Conservation (phyloP, 2,888 invertebrate genomes). For the Pandemis corylana region DNA sequence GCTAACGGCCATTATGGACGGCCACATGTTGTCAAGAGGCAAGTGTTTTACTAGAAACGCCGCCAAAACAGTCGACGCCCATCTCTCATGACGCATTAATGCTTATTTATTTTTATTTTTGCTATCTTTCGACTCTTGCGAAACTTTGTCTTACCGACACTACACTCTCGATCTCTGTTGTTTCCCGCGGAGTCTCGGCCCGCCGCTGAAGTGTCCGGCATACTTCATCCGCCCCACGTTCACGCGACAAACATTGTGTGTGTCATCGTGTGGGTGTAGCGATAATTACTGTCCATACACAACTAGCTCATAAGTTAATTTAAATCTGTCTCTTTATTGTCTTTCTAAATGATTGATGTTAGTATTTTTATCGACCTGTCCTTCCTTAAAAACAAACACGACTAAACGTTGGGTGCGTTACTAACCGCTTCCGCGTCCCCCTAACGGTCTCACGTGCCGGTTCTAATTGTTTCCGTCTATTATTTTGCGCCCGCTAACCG, state of each 20-base stretch:
- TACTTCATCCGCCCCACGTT: constrained; percentile 60
- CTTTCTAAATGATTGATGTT: constrained; percentile 83
- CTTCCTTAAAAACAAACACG: constrained; percentile 88
- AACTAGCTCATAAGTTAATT: constrained; percentile 40
- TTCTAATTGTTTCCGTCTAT: constrained; percentile 73
- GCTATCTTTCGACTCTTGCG: constrained; percentile 73
- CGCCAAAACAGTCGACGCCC: constrained; percentile 78
- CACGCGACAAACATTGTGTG: constrained; percentile 62
- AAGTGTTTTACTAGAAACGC: constrained; percentile 84
- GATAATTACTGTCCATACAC: constrained; percentile 35
- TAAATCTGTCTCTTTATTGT: constrained; percentile 17
- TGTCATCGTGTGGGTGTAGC: constrained; percentile 55
- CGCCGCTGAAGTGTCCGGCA: background rate
- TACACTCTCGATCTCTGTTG: constrained; percentile 54
- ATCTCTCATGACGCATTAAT: constrained; percentile 83
- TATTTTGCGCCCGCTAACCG: constrained; percentile 82
- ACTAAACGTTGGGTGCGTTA: constrained; percentile 62
- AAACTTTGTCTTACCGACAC: constrained; percentile 64
- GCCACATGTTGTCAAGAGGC: constrained; percentile 85
- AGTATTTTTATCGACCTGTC: constrained; percentile 94
- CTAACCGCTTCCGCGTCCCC: constrained; percentile 74
- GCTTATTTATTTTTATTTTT: constrained; percentile 80
- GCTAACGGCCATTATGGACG: constrained; percentile 84
- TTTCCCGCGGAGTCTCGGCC: background rate
- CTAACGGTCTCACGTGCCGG: constrained; percentile 55